Percentiles rank a stretch among this genome's conserved stretches.
Conservation (phyloP, 1,140 invertebrate species). For the Aphis craccivora region DNA sequence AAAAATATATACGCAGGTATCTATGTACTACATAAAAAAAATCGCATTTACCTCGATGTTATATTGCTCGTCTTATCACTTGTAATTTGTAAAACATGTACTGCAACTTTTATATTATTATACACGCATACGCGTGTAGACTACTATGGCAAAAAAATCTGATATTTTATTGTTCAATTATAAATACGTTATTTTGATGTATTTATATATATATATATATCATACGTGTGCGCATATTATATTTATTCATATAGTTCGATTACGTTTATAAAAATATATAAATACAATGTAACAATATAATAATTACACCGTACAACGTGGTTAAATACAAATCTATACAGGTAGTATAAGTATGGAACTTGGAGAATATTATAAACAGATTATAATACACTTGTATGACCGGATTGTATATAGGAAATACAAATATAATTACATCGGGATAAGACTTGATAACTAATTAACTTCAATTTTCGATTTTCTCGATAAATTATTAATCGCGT, state of each 20-base stretch:
- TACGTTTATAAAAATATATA: constrained; percentile 7
- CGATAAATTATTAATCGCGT: background rate
- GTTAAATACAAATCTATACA: background rate
- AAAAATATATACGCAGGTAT: background rate
- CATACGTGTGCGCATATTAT: background rate
- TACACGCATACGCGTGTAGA: background rate
- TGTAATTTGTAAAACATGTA: constrained; percentile 16
- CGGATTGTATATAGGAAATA: background rate
- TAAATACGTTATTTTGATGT: constrained; percentile 2
- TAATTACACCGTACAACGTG: background rate
- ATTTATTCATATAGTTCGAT: background rate
- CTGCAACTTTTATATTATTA: constrained; percentile 5
- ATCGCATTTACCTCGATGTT: background rate
- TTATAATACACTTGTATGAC: background rate
- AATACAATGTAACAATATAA: constrained; percentile 19
- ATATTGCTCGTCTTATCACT: background rate
- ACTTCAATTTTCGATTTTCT: background rate
- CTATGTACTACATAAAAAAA: background rate
- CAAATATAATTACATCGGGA: background rate
- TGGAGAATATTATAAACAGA: background rate
- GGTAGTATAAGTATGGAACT: background rate
- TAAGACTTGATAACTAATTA: background rate
- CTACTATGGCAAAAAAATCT: background rate
- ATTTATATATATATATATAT: background rate
- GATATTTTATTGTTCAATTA: constrained; percentile 36